Conservation (phyloP, 2,113 vertebrate species). For the Tyrannus savana region DNA sequence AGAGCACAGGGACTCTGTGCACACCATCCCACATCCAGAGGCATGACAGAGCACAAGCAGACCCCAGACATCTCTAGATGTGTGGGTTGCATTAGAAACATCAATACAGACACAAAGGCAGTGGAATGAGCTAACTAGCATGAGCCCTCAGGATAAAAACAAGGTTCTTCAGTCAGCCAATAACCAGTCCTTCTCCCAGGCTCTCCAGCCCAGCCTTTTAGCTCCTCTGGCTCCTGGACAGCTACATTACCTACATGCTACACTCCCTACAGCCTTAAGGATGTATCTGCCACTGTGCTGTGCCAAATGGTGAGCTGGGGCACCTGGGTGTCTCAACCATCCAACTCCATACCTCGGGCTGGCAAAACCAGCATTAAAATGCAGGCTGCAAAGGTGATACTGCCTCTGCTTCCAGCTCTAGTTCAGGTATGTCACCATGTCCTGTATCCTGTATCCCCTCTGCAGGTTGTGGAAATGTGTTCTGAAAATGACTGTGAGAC, state of each 20-base stretch:
- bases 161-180: neutral
- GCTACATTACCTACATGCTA: neutral
- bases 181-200: neutral
- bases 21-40: neutral
- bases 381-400: neutral
- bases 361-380: neutral
- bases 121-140: neutral
- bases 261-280: neutral
- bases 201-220: neutral
- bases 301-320: neutral
- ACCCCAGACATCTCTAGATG: neutral
- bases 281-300: neutral
- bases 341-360: neutral
- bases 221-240: neutral
- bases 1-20: neutral
- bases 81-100: neutral
- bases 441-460: neutral
- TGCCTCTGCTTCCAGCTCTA: neutral
- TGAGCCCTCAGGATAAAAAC: neutral
- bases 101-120: neutral
- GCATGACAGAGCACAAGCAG: neutral
- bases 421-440: neutral
- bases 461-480: neutral
- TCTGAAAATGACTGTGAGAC: neutral
- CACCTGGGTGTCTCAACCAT: accelerated